phyloP scores from a whole-genome alignment of 2,888 invertebrate genomes.

The Laothoe populi region DNA sequence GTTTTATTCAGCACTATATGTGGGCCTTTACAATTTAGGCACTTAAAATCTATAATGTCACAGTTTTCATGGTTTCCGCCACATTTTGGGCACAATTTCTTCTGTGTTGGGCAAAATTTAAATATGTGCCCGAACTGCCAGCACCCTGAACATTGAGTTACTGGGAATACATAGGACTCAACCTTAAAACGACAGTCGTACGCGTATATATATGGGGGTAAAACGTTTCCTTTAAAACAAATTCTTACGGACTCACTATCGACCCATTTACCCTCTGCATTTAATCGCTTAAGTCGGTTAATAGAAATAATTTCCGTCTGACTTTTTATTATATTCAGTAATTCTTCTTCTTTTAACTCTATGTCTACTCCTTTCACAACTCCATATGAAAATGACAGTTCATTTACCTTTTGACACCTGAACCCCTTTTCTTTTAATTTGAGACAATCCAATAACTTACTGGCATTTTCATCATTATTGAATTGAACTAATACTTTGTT shows the following conservation, averaged over 20 bases:
- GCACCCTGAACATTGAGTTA: constrained; percentile 32
- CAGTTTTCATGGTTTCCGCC: constrained; percentile 30
- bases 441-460: constrained; percentile 31
- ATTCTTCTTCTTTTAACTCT: constrained; percentile 32
- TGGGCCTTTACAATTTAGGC: constrained; percentile 31
- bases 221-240: constrained; percentile 27
- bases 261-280: constrained; percentile 31
- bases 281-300: constrained; percentile 30
- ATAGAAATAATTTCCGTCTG: constrained; percentile 26
- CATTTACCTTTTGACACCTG: constrained; percentile 30
- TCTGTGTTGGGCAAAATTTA: constrained; percentile 28
- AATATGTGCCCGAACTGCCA: constrained; percentile 30
- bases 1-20: constrained; percentile 32
- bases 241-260: constrained; percentile 30
- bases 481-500: constrained; percentile 35
- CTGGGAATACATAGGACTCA: constrained; percentile 31
- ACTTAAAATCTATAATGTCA: constrained; percentile 25
- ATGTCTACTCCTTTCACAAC: constrained; percentile 33
- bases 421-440: constrained; percentile 31
- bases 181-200: constrained; percentile 31
- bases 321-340: constrained; percentile 17
- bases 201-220: constrained; percentile 30
- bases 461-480: constrained; percentile 29
- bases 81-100: constrained; percentile 30
- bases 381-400: constrained; percentile 32